Conservation (phyloP, 2,113 vertebrate species). For the crab-eating macaque (Macaca fascicularis) region T2T-MFA8v1.1 NC_088381.1:140086501-140087000, state of each 20-base stretch:
- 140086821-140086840: neutral
- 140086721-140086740: neutral
- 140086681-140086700: neutral
- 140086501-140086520: neutral
- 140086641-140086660: neutral
- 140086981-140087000: neutral
- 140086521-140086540: neutral
- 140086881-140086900: neutral
- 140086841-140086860: neutral
- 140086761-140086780: neutral
- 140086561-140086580: neutral
- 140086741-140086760: neutral
- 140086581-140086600: neutral
- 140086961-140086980: neutral
- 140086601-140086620: neutral
- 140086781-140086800: neutral
- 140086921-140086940: neutral
- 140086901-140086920: neutral
- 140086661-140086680: neutral
- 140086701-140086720: neutral
- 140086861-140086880: neutral
- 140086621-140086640: neutral
- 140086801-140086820: neutral
- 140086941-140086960: neutral
- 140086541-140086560: neutral